These are phyloP conservation scores for Onychostoma macrolepis DNA, from an alignment of 2,113 vertebrate species.

Conservation along the genomic window DNA sequence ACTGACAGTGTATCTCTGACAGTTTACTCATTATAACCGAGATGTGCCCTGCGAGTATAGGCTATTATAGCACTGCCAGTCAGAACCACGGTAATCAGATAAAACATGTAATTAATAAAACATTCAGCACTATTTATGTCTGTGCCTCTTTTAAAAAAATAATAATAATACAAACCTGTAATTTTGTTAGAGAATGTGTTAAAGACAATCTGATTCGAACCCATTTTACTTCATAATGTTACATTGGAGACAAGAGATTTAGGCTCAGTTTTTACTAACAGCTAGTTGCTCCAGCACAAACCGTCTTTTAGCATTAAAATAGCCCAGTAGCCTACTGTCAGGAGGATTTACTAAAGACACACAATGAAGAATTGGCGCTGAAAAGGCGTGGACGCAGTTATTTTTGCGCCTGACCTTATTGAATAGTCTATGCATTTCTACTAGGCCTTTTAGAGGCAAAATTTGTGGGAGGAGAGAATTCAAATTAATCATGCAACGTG, in stretches of 20 bases:
- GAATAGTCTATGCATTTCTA: no score
- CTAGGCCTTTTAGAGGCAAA: no score
- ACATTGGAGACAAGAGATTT: not conserved
- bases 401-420: no score
- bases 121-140: constrained; percentile 1
- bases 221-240: not conserved
- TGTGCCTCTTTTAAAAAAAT: not conserved
- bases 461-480: no score
- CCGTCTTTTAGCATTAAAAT: no score
- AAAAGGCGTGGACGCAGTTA: no score
- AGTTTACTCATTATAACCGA: constrained; percentile 20
- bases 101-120: constrained; percentile 38
- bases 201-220: not conserved
- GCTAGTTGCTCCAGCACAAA: no score
- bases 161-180: not conserved
- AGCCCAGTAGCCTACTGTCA: no score
- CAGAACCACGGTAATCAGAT: constrained; percentile 18
- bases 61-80: constrained; percentile 24
- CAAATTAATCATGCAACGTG: no score
- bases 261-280: no score
- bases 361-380: no score
- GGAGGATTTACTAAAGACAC: no score
- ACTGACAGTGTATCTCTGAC: constrained; percentile 22
- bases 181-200: not conserved
- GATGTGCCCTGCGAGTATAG: constrained; percentile 5